Evolutionary conservation across 2,888 invertebrate species (phyloP).

Genomic region (Tachina fera): DNA sequence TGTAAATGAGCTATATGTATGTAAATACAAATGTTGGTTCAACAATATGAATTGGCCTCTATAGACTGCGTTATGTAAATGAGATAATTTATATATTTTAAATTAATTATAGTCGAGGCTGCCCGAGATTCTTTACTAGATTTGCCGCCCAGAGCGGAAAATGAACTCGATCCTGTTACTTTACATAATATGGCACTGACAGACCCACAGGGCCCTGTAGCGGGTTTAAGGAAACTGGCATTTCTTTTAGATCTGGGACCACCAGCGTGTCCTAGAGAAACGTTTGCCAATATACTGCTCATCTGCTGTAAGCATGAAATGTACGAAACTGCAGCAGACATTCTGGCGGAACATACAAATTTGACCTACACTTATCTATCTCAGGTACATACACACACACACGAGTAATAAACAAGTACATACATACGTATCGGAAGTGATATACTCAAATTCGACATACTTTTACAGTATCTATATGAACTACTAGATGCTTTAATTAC

Average conservation of each 20-base stretch:
- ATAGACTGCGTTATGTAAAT: not conserved
- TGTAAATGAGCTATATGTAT: no score
- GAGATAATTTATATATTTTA: not conserved
- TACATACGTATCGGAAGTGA: not conserved
- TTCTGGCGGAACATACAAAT: slow-evolving; percentile 98
- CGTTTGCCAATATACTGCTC: slow-evolving; percentile 96
- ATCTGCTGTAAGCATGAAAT: slow-evolving; percentile 99
- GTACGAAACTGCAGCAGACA: slow-evolving; percentile 98
- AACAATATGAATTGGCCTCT: not conserved
- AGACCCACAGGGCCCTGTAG: slow-evolving; percentile 96
- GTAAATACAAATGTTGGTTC: no score
- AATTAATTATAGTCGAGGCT: slow-evolving; percentile 86
- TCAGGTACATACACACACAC: slow-evolving; percentile 84
- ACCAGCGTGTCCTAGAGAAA: slow-evolving; percentile 94
- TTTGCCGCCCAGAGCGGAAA: slow-evolving; percentile 96
- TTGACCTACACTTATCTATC: slow-evolving; percentile 97
- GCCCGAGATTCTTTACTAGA: slow-evolving; percentile 94
- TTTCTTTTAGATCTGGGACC: slow-evolving; percentile 97
- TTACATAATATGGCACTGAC: slow-evolving; percentile 97
- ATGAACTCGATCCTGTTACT: slow-evolving; percentile 98
- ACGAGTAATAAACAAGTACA: no score
- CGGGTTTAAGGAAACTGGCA: slow-evolving; percentile 90
- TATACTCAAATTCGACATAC: not conserved
- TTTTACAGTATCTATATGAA: slow-evolving; percentile 91
- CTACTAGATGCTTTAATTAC: slow-evolving; percentile 98